Evolutionary conservation across 2,797 vertebrate species (phyloP).

Genomic region (Cercopithecus mitis): DNA sequence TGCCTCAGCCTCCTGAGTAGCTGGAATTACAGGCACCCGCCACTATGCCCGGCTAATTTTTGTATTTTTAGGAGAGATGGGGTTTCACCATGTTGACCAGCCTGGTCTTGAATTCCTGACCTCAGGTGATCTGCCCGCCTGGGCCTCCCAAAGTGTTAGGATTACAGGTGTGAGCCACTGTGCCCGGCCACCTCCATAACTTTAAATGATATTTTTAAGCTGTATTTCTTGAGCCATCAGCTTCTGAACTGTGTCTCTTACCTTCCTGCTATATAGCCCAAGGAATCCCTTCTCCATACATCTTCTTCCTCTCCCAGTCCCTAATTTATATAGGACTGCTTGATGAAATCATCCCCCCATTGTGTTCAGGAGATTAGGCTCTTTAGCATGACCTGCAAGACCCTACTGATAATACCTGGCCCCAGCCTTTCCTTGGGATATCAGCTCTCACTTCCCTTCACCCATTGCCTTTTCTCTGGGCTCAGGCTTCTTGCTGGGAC

Average conservation of each 20-base stretch:
- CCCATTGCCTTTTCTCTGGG: not conserved
- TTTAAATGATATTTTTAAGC: not conserved
- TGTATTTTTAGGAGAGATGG: too few relatives aligned
- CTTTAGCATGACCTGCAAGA: not conserved
- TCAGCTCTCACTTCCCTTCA: not conserved
- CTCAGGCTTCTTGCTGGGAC: not conserved
- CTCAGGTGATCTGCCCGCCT: too few relatives aligned
- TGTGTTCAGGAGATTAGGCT: not conserved
- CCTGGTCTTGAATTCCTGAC: too few relatives aligned
- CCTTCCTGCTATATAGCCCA: not conserved
- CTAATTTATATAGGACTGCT: rapidly evolving
- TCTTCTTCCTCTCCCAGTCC: not conserved
- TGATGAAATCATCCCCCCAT: not conserved
- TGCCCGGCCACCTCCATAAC: not conserved
- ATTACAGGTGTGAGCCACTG: too few relatives aligned
- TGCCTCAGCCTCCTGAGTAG: too few relatives aligned
- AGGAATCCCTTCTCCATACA: not conserved
- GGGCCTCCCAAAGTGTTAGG: too few relatives aligned
- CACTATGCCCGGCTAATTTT: too few relatives aligned
- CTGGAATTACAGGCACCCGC: too few relatives aligned
- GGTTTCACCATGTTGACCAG: too few relatives aligned
- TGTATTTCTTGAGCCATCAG: not conserved
- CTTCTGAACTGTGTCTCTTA: not conserved
- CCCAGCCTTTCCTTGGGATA: not conserved
- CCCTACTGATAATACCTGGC: not conserved